phyloP scores from a whole-genome alignment of 2,888 invertebrate genomes.

The Callyntrura guangdongensis region DNA sequence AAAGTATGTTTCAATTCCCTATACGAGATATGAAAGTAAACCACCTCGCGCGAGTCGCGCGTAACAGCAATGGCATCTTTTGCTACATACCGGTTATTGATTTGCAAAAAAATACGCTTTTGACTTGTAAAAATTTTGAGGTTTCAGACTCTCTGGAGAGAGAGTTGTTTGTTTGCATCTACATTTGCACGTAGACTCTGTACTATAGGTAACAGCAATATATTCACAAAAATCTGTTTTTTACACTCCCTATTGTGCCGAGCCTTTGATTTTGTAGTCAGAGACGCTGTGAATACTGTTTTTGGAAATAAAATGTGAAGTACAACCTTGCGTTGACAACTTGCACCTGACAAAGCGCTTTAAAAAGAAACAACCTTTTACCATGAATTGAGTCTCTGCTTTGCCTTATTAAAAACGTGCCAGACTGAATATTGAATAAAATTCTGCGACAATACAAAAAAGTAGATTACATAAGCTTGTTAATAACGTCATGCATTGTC shows the following conservation, averaged over 20 bases:
- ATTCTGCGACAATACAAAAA: no score
- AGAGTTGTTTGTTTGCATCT: not conserved
- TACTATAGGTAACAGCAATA: not conserved
- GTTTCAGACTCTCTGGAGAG: conserved; percentile 8
- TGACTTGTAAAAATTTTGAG: not conserved
- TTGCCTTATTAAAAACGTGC: no score
- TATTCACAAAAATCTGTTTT: not conserved
- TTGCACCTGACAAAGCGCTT: conserved; percentile 17
- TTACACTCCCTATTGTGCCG: not conserved
- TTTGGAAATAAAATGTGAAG: not conserved
- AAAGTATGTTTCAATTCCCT: no score
- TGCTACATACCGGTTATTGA: not conserved
- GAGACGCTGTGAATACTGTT: not conserved
- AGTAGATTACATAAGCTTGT: no score
- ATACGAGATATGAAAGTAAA: no score
- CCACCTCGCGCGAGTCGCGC: no score
- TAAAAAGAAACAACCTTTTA: not conserved
- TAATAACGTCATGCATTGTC: no score
- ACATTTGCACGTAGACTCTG: not conserved
- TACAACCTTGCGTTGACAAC: conserved; percentile 31
- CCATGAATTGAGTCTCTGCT: not conserved
- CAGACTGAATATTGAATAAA: no score
- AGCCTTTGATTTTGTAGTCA: not conserved
- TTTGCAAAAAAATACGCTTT: not conserved
- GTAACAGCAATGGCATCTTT: not conserved